phyloP scores from a whole-genome alignment of 2,888 invertebrate species.

The Agriopis leucophaearia region DNA sequence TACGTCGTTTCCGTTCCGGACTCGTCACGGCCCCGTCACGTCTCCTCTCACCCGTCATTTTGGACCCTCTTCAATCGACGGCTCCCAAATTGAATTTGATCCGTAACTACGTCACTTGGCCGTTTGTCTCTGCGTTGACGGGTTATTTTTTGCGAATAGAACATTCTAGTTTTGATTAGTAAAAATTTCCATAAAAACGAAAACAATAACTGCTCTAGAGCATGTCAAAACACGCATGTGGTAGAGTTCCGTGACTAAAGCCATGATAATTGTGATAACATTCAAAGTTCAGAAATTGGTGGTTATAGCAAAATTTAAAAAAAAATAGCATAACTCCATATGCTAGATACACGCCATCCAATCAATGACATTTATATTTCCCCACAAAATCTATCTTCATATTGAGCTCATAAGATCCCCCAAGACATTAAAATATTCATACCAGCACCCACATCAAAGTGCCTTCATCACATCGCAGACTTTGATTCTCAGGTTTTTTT shows the following conservation, averaged over 20 bases:
- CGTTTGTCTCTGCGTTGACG: conserved; percentile 77
- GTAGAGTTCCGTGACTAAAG: no score
- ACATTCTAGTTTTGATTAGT: conserved; percentile 30
- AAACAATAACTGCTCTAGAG: no score
- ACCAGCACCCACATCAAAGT: conserved; percentile 53
- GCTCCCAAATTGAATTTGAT: conserved; percentile 84
- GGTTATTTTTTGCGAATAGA: conserved; percentile 56
- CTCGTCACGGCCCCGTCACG: conserved; percentile 45
- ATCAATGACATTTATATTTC: neutral
- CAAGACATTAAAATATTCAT: conserved; percentile 38
- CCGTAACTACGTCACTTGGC: conserved; percentile 74
- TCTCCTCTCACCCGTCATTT: conserved; percentile 73
- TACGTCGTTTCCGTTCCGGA: conserved; percentile 47
- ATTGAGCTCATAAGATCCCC: neutral
- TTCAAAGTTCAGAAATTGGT: no score
- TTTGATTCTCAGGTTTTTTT: conserved; percentile 67
- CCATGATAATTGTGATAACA: no score
- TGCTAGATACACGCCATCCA: neutral
- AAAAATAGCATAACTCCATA: neutral
- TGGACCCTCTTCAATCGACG: conserved; percentile 81
- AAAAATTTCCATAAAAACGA: neutral
- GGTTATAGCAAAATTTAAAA: no score
- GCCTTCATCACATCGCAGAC: conserved; percentile 57
- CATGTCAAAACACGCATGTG: no score
- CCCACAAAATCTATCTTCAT: neutral